phyloP scores from a whole-genome alignment of 2,797 vertebrate species.

The Clarias pachynema region DNA sequence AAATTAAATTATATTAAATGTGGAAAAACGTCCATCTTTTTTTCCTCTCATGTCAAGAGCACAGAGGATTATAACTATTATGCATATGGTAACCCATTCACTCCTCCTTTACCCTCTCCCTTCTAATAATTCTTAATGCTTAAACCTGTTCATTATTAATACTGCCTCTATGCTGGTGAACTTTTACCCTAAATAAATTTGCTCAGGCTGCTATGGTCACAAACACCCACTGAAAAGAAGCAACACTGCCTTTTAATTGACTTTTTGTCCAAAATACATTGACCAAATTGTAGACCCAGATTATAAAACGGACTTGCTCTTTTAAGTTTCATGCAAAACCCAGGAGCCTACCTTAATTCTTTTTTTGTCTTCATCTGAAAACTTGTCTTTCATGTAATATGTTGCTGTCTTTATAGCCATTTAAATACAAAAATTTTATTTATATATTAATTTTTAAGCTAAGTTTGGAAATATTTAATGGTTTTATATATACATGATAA shows the following conservation, averaged over 20 bases:
- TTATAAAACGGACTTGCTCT: not conserved
- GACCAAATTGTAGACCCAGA: not conserved
- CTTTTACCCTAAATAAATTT: slow-evolving; percentile 46
- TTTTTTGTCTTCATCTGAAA: too few species aligned
- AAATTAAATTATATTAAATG: too few species aligned
- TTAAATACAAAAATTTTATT: too few species aligned
- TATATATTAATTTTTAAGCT: too few species aligned
- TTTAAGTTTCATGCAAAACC: too few species aligned
- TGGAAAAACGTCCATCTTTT: not conserved
- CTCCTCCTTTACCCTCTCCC: slow-evolving; percentile 23
- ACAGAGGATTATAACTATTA: not conserved
- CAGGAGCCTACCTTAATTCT: too few species aligned
- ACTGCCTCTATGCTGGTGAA: slow-evolving; percentile 44
- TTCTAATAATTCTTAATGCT: slow-evolving; percentile 26
- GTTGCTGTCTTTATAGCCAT: too few species aligned
- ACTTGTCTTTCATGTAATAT: too few species aligned
- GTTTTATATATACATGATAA: too few species aligned
- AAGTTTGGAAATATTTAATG: too few species aligned
- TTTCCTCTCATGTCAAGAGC: not conserved
- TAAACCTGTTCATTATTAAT: slow-evolving; percentile 56
- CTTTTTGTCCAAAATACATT: not conserved
- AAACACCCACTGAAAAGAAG: slow-evolving; percentile 8
- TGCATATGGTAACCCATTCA: slow-evolving; percentile 12
- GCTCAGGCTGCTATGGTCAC: slow-evolving; percentile 46
- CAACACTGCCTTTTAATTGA: not conserved